Percentiles rank a stretch among this genome's conserved stretches.
These are phyloP conservation scores for Perca schrenkii DNA, from an alignment of 2,113 vertebrate genomes.

Conservation along the genomic window DNA sequence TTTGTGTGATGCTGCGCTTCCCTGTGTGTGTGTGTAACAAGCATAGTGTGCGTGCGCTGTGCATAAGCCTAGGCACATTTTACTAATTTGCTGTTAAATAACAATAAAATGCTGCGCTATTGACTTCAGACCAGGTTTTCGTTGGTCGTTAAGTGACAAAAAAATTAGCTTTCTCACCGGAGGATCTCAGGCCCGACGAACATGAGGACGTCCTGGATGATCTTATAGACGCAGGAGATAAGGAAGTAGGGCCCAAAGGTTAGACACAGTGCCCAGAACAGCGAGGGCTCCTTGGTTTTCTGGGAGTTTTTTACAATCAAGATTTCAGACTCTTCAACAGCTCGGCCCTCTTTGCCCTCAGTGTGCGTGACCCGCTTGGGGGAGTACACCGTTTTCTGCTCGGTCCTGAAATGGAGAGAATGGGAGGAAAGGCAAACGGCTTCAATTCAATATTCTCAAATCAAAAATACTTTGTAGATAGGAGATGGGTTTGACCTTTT, in stretches of 20 bases:
- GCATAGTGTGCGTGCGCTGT: too few relatives aligned
- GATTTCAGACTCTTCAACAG: constrained; percentile 90
- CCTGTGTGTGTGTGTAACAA: too few relatives aligned
- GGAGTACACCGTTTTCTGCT: constrained; percentile 79
- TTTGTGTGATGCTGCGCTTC: too few relatives aligned
- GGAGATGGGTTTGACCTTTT: neutral
- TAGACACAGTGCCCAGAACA: constrained; percentile 91
- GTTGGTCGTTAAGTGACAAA: neutral
- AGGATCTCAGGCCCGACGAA: constrained; percentile 93
- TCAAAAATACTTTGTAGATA: neutral
- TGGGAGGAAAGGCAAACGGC: neutral
- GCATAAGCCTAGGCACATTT: too few relatives aligned
- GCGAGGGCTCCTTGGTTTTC: constrained; percentile 87
- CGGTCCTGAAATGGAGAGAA: constrained; percentile 50
- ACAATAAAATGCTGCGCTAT: too few relatives aligned
- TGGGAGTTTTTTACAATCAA: constrained; percentile 85
- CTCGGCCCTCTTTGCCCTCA: constrained; percentile 65
- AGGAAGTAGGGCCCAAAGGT: constrained; percentile 97
- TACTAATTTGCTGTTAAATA: too few relatives aligned
- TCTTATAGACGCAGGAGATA: constrained; percentile 94
- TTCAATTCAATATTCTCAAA: neutral
- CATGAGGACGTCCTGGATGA: constrained; percentile 94
- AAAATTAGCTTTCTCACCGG: constrained; percentile 81
- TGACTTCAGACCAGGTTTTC: too few relatives aligned
- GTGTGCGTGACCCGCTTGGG: constrained; percentile 74